These are phyloP conservation scores for Cephus nigrinus DNA, from an alignment of 2,888 invertebrate species.

Conservation along the genomic window DNA sequence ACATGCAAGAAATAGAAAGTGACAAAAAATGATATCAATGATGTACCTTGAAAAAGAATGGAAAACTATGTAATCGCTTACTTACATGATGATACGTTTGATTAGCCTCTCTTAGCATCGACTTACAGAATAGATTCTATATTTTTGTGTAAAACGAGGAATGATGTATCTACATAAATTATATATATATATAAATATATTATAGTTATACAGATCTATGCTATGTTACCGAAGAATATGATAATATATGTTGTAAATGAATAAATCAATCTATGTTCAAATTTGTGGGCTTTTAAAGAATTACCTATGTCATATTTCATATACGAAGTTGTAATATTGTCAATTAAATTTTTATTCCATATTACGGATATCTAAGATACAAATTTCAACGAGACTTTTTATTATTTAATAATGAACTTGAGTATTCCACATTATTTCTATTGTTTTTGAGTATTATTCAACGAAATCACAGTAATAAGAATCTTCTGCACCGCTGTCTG, in stretches of 20 bases:
- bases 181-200: conserved; percentile 35
- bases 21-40: conserved; percentile 8
- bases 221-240: conserved; percentile 61
- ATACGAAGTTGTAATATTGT: neutral
- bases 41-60: conserved; percentile 23
- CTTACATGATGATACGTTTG: conserved; percentile 38
- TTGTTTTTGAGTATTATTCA: neutral
- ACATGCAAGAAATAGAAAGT: neutral
- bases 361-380: neutral
- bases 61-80: conserved; percentile 15
- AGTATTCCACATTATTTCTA: neutral
- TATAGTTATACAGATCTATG: conserved; percentile 59
- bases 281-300: conserved; percentile 13
- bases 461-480: neutral
- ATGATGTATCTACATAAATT: conserved; percentile 56
- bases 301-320: neutral
- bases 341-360: neutral
- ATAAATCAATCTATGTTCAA: conserved; percentile 64
- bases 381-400: neutral
- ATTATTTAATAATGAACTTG: neutral
- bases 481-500: neutral
- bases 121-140: conserved; percentile 60
- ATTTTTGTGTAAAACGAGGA: conserved; percentile 62
- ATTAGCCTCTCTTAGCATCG: conserved; percentile 49
- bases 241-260: conserved; percentile 63